Evolutionary conservation across 2,888 invertebrate species (phyloP), one percentile per base, ranked within the genome.

Genomic region (Hololepta plana): DNA sequence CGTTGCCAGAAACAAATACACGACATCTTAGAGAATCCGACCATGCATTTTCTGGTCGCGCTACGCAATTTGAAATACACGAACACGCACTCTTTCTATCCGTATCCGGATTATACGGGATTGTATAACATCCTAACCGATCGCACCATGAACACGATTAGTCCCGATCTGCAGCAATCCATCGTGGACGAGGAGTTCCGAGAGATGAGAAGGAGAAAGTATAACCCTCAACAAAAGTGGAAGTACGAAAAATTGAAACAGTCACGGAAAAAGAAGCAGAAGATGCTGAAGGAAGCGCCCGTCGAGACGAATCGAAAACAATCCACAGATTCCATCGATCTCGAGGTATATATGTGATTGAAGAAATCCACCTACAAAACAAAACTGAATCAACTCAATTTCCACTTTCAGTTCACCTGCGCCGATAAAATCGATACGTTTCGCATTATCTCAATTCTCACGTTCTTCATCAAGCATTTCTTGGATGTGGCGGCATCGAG

Each of bases 401-500:
- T n/a, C n/a, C n/a, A n/a, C n/a, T n/a, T n/a, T n/a, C n/a, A n/a
- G n/a, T n/a, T n/a, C n/a, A n/a, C n/a, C n/a, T n/a, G n/a, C n/a
- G n/a, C n/a, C n/a, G n/a, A n/a, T 9, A n/a, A 23, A 23, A 23
- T 23, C 13, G 4, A n/a, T 9, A 10, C 2, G n/a, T 23, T 10
- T 23, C n/a, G n/a, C n/a, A n/a, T n/a, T n/a, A n/a, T n/a, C n/a
- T n/a, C n/a, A n/a, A 56, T 81, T 2, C 48, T 81, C 1, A 67
- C 71, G 42, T 69, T 74, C 41, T 74, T 82, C 39, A 67, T 79
- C 24, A 58, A 67, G 10, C 76, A 79, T 41, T 72, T 77, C 39
- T 62, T 80, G 16, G 61, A 66, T 26, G 74, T 81, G 62, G 68
- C 74, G 1, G 60, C 67, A 27, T 63, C 61, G 24, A 70, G 73